Base-by-base conservation (phyloP, 2,888 invertebrate genomes). In the Lasius platythorax region DNA sequence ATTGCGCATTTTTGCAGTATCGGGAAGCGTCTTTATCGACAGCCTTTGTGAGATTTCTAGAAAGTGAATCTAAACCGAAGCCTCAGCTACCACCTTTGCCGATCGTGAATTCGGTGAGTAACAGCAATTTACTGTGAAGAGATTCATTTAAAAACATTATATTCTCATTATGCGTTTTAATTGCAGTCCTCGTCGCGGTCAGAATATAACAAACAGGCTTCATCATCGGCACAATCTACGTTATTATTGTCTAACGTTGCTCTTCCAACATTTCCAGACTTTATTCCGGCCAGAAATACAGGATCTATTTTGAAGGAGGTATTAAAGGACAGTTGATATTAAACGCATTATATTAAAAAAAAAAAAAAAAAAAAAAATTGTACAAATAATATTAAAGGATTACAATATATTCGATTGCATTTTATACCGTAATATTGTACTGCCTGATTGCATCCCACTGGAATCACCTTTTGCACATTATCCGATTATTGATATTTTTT, bases 41-140 rank as follows among this genome's bases (percentile, higher is more conserved):
- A 92, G 97, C 97, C 84, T 98, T 98, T 94, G 96, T 98, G 15
- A 96, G 96, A 90, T 99, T 98, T 95, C 95, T 99, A 89, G 98
- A 99, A 94, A 96, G 96, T 87, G 98, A 98, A 95, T 98, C 98
- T 0, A 96, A 96, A 83, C 98, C 98, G 0, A 95, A 96, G 43
- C 95, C 95, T 15, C 95, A 95, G 82, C 92, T 96, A 28, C 96
- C 96, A 0, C 95, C 96, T 46, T 92, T 97, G 83, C 96, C 94
- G 50, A 93, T 95, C 86, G 92, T 94, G 43, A 93, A 92, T 84
- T 91, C 94, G 86, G 95, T 94, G 92, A 91, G 91, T 86, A 4
- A 46, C 4, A 28, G 2, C 11, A n/a, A 73, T 40, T 67, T 40
- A 0, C 53, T 63, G 40, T 30, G 40, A 50, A 30, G 12, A n/a